Evolutionary conservation across 2,797 vertebrate genomes (phyloP).

Genomic region (Pangasius sanitwongsei): DNA sequence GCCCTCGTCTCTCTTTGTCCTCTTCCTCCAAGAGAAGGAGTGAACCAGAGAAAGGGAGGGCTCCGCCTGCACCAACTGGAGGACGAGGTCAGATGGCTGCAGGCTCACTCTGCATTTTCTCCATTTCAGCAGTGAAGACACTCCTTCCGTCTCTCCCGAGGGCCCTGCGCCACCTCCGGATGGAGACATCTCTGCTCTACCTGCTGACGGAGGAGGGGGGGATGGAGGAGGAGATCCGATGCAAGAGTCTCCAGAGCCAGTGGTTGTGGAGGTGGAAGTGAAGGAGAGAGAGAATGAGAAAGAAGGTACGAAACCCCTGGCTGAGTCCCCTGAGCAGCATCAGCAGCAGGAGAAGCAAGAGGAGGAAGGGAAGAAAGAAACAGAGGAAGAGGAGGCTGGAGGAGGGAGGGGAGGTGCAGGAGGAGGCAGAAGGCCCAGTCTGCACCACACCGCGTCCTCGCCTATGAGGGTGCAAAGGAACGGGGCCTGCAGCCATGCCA

Average conservation of each 20-base stretch:
- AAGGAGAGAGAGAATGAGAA: constrained; percentile 25
- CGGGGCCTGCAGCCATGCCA: constrained; percentile 88
- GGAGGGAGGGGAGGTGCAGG: constrained; percentile 59
- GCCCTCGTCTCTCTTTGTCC: constrained; percentile 56
- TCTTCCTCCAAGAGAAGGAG: constrained; percentile 45
- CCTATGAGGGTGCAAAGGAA: constrained; percentile 90
- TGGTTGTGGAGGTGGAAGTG: constrained; percentile 62
- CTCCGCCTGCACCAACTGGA: constrained; percentile 39
- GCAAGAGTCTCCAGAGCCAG: constrained; percentile 57
- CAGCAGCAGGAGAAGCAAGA: constrained; percentile 48
- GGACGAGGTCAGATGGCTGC: constrained; percentile 74
- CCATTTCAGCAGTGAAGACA: constrained; percentile 83
- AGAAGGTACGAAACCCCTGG: constrained; percentile 48
- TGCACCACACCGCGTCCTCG: constrained; percentile 90
- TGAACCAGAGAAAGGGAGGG: constrained; percentile 46
- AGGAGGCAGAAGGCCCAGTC: constrained; percentile 82
- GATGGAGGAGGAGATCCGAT: constrained; percentile 72
- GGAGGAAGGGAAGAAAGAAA: constrained; percentile 48
- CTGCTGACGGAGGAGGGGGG: constrained; percentile 65
- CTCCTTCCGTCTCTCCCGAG: constrained; percentile 67
- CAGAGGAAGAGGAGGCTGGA: constrained; percentile 54
- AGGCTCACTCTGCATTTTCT: constrained; percentile 83
- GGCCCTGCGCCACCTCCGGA: constrained; percentile 42
- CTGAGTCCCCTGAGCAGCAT: constrained; percentile 39
- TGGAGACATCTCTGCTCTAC: constrained; percentile 47